Base-by-base conservation (phyloP, 2,113 vertebrate species). In the Bubo blakistoni region DNA sequence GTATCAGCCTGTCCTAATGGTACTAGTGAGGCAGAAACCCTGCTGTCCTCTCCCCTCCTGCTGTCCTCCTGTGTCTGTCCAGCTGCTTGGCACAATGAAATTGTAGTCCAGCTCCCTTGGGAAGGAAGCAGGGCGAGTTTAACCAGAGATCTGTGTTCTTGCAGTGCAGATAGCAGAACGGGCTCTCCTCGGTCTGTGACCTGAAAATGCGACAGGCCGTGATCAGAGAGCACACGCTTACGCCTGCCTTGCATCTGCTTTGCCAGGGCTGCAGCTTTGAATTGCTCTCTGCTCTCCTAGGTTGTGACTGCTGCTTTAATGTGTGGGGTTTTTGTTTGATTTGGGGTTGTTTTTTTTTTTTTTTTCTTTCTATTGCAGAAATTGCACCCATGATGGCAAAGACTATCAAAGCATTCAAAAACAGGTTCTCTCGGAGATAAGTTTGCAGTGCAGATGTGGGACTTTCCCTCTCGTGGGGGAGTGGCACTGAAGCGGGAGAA, bases 321-420 rank as follows among this genome's bases (percentile, higher is more conserved):
- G 7, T 44, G 9, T 17, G 4, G 20, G 3, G 5, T 11, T 19
- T 65, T 51, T 26, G 8, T 54, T 79, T 61, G 29, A 71, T 72
- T 80, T 19, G 20, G 16, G 25, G 40, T 66, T 36, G 27, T 42
- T 30, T 13, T 36, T 29, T 12, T 24, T 16, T 42, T 42, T 24
- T 16, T 38, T 46, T 13, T 1, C n/a, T 80, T 65, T 32, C 38
- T 84, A 47, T 95, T 81, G 59, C 98, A 99, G 99, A 99, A 98
- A 99, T 99, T 90, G 99, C 99, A 96, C 99, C 99, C 24, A 99
- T 99, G 99, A 99, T 99, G 99, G 99, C 99, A 97, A 99, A 99
- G 98, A 99, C 99, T 97, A 99, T 99, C 98, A 99, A 99, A 98
- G 99, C 99, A 86, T 99, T 99, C 98, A 99, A 99, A 98, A 99